phyloP scores from a whole-genome alignment of 2,888 invertebrate genomes.

The Gisinianus flammeolus region DNA sequence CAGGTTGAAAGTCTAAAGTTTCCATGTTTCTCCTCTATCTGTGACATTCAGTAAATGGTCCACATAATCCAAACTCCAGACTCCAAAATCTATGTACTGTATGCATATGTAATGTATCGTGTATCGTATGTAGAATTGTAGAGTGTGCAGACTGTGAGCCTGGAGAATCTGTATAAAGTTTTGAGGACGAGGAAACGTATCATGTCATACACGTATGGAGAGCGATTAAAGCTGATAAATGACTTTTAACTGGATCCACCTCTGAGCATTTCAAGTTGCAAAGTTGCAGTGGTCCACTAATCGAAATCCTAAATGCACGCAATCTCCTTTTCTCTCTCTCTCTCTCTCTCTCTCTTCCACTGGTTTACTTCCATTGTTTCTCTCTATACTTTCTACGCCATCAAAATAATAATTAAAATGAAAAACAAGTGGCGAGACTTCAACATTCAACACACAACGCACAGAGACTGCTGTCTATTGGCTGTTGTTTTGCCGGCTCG shows the following conservation, averaged over 20 bases:
- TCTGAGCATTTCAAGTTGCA: not conserved
- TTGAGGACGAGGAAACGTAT: not conserved
- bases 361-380: not conserved
- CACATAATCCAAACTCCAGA: not conserved
- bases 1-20: no score
- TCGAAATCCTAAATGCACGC: not conserved
- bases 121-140: not conserved
- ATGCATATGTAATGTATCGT: no score
- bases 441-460: not conserved
- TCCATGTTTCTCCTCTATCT: not conserved
- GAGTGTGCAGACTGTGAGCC: not conserved
- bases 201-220: not conserved
- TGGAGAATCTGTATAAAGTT: not conserved
- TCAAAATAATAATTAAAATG: constrained; percentile 26
- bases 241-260: constrained; percentile 18
- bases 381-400: constrained; percentile 17
- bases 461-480: not conserved
- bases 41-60: not conserved
- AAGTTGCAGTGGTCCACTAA: not conserved
- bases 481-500: constrained; percentile 14
- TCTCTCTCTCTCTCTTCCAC: not conserved
- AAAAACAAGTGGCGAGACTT: constrained; percentile 1
- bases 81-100: no score
- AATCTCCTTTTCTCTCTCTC: not conserved
- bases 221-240: constrained; percentile 27